These are phyloP conservation scores for Conus ventricosus DNA, from an alignment of 1,140 invertebrate species.

Conservation along the genomic window DNA sequence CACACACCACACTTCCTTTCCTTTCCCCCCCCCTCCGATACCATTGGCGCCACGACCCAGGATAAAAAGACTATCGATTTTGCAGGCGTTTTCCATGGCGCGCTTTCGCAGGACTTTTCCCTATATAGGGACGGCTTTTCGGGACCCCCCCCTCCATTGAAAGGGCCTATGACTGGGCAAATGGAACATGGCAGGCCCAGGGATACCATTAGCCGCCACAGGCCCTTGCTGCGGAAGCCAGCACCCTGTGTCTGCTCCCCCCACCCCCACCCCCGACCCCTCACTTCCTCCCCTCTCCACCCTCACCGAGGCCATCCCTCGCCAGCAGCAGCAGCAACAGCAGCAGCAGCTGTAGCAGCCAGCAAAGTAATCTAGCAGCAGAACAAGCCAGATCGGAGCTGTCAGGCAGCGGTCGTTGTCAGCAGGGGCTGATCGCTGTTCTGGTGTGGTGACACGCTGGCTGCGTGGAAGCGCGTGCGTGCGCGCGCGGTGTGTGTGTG, in stretches of 20 bases:
- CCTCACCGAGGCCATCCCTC: neutral
- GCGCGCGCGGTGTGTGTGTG: too few relatives aligned
- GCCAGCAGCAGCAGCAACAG: neutral
- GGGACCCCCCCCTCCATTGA: conserved; percentile 32
- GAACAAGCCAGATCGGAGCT: too few relatives aligned
- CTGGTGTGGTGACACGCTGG: too few relatives aligned
- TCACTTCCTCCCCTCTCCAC: too few relatives aligned
- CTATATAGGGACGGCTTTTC: conserved; percentile 33
- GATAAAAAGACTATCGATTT: neutral
- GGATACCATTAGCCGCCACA: conserved; percentile 31
- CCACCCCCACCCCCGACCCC: neutral
- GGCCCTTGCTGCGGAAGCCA: neutral
- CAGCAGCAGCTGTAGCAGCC: neutral
- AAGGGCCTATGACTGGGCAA: conserved; percentile 31
- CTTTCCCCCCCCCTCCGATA: too few relatives aligned
- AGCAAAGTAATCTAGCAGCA: too few relatives aligned
- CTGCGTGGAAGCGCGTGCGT: too few relatives aligned
- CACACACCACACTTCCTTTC: too few relatives aligned
- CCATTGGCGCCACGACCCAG: conserved; percentile 22
- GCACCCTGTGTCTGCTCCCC: neutral
- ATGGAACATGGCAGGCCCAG: conserved; percentile 32
- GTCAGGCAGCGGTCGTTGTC: too few relatives aligned
- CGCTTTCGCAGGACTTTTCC: conserved; percentile 37
- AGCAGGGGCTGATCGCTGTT: too few relatives aligned
- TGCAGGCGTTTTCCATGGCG: conserved; percentile 25